Conservation (phyloP, 1,140 invertebrate species). For the Eriocheir sinensis region DNA sequence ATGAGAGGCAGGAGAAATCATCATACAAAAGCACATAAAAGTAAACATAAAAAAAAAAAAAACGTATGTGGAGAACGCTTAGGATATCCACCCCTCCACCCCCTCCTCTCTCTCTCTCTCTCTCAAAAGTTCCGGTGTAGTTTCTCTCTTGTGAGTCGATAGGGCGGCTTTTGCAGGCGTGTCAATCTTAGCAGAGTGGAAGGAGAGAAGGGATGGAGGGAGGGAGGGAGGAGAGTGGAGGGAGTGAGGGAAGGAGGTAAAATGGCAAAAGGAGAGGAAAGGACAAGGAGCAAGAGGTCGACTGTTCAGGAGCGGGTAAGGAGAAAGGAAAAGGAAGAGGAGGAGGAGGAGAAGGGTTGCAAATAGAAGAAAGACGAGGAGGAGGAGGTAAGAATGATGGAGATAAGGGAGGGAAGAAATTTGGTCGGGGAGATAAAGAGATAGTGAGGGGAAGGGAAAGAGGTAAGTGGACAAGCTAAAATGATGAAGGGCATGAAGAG, state of each 20-base stretch:
- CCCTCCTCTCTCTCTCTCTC: slow-evolving; percentile 20
- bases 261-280: not conserved
- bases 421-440: not conserved
- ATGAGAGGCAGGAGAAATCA: no score
- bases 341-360: not conserved
- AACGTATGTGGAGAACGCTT: no score
- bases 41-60: no score
- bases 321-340: not conserved
- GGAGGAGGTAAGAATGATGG: not conserved
- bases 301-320: no score
- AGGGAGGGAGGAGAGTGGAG: not conserved
- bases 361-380: not conserved
- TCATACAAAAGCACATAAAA: no score
- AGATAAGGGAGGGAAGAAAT: no score
- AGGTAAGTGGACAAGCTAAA: not conserved
- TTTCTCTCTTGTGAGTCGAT: not conserved
- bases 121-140: not conserved
- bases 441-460: not conserved
- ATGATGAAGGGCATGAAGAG: not conserved
- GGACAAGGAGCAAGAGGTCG: no score
- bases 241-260: not conserved
- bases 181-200: not conserved
- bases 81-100: not conserved
- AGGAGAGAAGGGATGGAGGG: not conserved
- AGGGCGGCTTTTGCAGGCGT: not conserved